Conservation (phyloP, 2,113 vertebrate species). For the Dicrurus megarhynchus region DNA sequence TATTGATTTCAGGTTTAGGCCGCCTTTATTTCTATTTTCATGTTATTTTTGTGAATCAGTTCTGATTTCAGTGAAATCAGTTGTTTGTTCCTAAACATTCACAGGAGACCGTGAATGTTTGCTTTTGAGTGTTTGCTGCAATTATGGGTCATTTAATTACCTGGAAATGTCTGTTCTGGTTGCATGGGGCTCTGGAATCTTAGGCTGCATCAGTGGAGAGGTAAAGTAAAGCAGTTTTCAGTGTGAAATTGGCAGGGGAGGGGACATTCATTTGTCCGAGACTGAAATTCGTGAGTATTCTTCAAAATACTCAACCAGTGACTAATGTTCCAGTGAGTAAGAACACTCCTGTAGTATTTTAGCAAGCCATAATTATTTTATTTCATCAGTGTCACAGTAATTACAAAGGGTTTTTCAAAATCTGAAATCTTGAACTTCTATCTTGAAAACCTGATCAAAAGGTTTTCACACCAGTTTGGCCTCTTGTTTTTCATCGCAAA, state of each 20-base stretch:
- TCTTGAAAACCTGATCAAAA: not conserved
- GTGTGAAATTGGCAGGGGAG: not conserved
- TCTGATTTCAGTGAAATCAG: not conserved
- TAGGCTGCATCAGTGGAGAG: not conserved
- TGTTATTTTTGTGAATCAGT: not conserved
- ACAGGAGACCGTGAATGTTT: accelerated
- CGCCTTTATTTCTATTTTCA: not conserved
- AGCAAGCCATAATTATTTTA: not conserved
- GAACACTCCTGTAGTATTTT: not conserved
- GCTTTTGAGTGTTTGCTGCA: not conserved
- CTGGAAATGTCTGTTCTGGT: not conserved
- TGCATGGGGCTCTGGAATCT: not conserved
- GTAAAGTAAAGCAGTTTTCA: not conserved
- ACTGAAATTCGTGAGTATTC: not conserved
- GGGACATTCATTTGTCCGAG: not conserved
- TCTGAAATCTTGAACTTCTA: not conserved
- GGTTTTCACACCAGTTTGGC: not conserved
- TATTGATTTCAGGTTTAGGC: not conserved
- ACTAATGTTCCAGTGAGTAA: not conserved
- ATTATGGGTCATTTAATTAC: not conserved
- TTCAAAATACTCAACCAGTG: not conserved
- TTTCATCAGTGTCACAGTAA: not conserved
- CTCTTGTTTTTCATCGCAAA: not conserved
- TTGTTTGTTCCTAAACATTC: not conserved
- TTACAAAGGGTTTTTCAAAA: not conserved